Conservation (phyloP, 2,888 invertebrate species). For the Pecten maximus region DNA sequence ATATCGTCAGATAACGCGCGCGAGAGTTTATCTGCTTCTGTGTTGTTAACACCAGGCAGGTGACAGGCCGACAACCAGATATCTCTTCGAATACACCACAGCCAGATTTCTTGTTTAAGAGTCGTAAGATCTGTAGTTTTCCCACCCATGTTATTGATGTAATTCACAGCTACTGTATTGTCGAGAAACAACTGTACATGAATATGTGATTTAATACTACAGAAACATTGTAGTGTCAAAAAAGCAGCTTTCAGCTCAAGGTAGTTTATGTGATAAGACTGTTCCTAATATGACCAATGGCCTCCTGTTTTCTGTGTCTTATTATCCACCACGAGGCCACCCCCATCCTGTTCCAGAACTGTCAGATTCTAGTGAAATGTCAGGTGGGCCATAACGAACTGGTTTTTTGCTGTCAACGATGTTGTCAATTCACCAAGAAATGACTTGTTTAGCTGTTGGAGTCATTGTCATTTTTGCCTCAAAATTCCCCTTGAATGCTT, state of each 20-base stretch:
- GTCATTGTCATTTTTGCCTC: constrained; percentile 28
- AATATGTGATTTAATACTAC: too few relatives aligned
- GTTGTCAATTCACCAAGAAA: constrained; percentile 49
- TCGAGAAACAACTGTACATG: too few relatives aligned
- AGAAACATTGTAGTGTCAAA: too few relatives aligned
- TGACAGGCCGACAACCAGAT: too few relatives aligned
- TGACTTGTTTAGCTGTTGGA: neutral
- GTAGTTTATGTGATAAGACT: constrained; percentile 39
- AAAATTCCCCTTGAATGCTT: constrained; percentile 33
- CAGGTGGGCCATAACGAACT: neutral
- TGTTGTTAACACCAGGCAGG: too few relatives aligned
- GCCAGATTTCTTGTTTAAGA: too few relatives aligned
- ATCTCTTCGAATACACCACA: too few relatives aligned
- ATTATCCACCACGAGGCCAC: neutral
- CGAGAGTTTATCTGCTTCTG: too few relatives aligned
- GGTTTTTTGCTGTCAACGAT: neutral
- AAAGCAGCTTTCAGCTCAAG: constrained; percentile 43
- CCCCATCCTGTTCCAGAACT: constrained; percentile 41
- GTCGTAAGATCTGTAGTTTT: too few relatives aligned
- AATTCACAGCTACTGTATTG: too few relatives aligned
- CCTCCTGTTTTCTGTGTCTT: neutral
- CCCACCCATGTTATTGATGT: too few relatives aligned
- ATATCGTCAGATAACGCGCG: too few relatives aligned
- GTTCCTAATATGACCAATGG: constrained; percentile 36
- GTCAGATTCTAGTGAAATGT: constrained; percentile 36